These are phyloP conservation scores for Lophius americanus DNA, from an alignment of 2,797 vertebrate species.

Conservation along the genomic window DNA sequence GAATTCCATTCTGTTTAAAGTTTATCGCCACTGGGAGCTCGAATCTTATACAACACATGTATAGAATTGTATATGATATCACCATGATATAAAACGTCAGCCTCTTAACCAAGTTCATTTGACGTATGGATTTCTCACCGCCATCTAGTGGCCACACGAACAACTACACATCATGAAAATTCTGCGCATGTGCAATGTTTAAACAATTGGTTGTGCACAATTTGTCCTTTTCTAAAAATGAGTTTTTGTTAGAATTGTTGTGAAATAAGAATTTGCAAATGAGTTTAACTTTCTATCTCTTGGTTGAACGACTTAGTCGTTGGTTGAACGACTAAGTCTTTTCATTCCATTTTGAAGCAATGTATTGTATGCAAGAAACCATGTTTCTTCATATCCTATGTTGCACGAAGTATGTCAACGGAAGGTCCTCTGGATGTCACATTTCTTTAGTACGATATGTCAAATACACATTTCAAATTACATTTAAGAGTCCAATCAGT, in stretches of 20 bases:
- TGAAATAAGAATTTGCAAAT: too few relatives aligned
- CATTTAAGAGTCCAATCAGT: background rate
- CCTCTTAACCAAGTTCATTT: background rate
- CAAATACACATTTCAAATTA: background rate
- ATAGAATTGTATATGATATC: too few relatives aligned
- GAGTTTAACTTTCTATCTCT: too few relatives aligned
- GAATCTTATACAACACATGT: too few relatives aligned
- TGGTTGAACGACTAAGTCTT: background rate
- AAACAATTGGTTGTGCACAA: too few relatives aligned
- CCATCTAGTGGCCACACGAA: constrained; percentile 39
- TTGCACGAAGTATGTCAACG: constrained; percentile 71
- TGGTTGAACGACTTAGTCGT: background rate
- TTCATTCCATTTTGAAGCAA: constrained; percentile 24
- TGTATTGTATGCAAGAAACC: background rate
- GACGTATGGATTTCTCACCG: background rate
- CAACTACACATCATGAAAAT: background rate
- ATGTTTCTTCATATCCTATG: constrained; percentile 54
- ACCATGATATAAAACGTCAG: background rate
- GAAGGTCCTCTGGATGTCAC: background rate
- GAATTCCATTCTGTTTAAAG: too few relatives aligned
- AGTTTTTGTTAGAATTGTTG: too few relatives aligned
- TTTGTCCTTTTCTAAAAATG: too few relatives aligned
- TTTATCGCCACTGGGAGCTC: too few relatives aligned
- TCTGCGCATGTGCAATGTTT: too few relatives aligned
- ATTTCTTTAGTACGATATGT: background rate